Evolutionary conservation across 2,888 invertebrate genomes (phyloP), one percentile per base, ranked within the genome.

Genomic region (Muscina levida): DNA sequence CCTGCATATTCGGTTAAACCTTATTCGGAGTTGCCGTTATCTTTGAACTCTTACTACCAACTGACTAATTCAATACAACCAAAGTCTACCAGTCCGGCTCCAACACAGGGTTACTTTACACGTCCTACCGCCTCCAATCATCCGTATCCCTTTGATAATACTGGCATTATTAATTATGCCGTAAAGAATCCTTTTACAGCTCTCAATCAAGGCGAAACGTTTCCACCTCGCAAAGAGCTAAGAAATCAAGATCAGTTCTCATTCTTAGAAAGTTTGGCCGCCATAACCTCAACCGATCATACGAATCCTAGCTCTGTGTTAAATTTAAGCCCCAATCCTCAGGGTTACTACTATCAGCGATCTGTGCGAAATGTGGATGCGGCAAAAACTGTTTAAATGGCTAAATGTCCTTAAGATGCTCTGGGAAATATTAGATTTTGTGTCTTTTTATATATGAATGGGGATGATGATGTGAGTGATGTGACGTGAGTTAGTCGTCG

Each of bases 151-250:
- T 90, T 84, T 62, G 87, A 87, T 70, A 79, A 84, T 1, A 67
- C 85, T 6, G 90, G 89, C 0, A 57, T 87, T 0, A 83, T 87
- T 8, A 87, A 88, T 59, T 87, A 87, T 65, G 83, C 87, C 0
- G 1, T 85, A 0, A 86, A 87, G n/a, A 89, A 87, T 84, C 89
- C 90, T 1, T 90, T 91, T 31, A 88, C 87, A 0, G 86, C 88
- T 0, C 85, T 91, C 1, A 90, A 91, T 76, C 87, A 87, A 46
- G 89, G 89, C 10, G 90, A 90, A 83, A 82, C 87, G 1, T 86
- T 90, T 17, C 89, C 89, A 26, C 89, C 88, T 37, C 85, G 77
- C 72, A 89, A 87, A 67, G 88, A 85, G 57, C 84, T 83, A 0
- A 83, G 88, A 19, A 84, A 84, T 75, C 44, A 84, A 72, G 84